Evolutionary conservation across 2,888 invertebrate species (phyloP).

Genomic region (Chymomyza amoena): DNA sequence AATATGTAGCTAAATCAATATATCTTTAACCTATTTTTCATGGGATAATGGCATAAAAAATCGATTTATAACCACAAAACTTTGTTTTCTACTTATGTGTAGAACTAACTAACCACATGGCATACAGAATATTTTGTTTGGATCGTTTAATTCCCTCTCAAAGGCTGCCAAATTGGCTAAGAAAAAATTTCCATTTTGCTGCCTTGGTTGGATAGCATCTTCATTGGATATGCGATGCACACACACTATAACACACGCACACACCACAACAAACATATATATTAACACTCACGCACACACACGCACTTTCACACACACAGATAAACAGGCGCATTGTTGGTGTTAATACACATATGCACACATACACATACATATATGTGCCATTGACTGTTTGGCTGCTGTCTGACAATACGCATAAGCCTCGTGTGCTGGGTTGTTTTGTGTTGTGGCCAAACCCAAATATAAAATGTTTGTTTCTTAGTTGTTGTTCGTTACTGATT

Average conservation of each 20-base stretch:
- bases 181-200: neutral
- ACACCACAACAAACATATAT: neutral
- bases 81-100: neutral
- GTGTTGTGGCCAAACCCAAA: neutral
- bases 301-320: neutral
- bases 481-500: neutral
- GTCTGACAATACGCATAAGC: slow-evolving; percentile 46
- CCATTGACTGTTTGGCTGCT: slow-evolving; percentile 42
- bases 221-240: neutral
- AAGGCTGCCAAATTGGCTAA: neutral
- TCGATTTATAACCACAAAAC: neutral
- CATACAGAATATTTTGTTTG: neutral
- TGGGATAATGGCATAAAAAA: neutral
- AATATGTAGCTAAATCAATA: neutral
- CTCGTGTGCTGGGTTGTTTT: slow-evolving; percentile 12
- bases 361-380: slow-evolving; percentile 11
- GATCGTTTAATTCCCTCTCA: neutral
- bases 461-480: neutral
- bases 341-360: slow-evolving; percentile 1
- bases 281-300: neutral
- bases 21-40: neutral
- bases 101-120: neutral
- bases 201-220: neutral
- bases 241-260: neutral
- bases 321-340: neutral